Conservation (phyloP, 1,140 invertebrate species). For the Ceratoteleas bidentatus region DNA sequence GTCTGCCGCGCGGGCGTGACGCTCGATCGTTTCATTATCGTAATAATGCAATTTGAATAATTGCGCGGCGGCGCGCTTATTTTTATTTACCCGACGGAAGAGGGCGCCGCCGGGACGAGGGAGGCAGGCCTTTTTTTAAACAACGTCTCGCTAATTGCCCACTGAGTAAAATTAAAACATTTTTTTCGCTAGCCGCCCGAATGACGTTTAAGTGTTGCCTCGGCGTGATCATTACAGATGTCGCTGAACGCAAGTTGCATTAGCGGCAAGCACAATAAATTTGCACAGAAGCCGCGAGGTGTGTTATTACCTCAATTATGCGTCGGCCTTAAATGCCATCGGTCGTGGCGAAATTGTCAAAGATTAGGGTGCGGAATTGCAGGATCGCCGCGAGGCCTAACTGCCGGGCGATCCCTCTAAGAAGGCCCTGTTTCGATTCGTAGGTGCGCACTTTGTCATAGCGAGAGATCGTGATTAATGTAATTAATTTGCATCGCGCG, state of each 20-base stretch:
- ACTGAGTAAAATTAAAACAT: no score
- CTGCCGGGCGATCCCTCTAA: neutral
- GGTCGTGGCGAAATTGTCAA: conserved; percentile 41
- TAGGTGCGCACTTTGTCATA: neutral
- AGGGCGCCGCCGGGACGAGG: conserved; percentile 15
- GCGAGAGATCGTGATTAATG: neutral
- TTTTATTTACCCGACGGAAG: conserved; percentile 24
- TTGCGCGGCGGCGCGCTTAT: conserved; percentile 21
- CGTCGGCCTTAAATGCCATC: conserved; percentile 25
- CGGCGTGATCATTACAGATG: conserved; percentile 17
- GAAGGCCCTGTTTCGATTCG: neutral
- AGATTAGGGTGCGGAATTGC: conserved; percentile 41
- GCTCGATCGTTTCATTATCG: conserved; percentile 53
- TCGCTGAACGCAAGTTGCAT: conserved; percentile 37
- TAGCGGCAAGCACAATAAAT: conserved; percentile 32
- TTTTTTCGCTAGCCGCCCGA: no score
- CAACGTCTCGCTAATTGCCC: no score
- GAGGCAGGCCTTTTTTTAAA: no score
- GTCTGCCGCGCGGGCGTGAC: conserved; percentile 35
- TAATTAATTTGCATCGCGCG: neutral
- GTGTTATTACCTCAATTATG: conserved; percentile 55
- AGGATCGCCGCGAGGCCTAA: conserved; percentile 17
- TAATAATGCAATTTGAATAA: conserved; percentile 55
- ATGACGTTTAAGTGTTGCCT: conserved; percentile 18
- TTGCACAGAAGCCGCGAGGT: conserved; percentile 47